Percentiles rank a stretch among this genome's conserved stretches.
These are phyloP conservation scores for Noctua comes DNA, from an alignment of 2,888 invertebrate species.

Conservation along the genomic window DNA sequence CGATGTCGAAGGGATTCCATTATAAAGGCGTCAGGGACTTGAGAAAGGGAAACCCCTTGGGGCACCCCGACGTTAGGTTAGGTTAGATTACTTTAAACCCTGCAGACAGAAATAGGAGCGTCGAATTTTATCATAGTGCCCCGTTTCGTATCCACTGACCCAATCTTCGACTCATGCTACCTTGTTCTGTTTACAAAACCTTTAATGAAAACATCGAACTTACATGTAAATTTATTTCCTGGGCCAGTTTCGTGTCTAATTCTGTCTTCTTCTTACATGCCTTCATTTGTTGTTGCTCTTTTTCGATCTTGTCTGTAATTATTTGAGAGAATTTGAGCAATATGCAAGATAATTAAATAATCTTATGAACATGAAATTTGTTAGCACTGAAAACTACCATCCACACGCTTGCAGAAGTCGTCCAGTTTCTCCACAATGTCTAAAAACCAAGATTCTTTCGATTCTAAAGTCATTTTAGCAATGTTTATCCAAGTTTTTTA, in stretches of 20 bases:
- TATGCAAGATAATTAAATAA: background rate
- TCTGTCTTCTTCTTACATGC: constrained; percentile 81
- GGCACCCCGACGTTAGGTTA: too few relatives aligned
- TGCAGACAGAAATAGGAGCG: too few relatives aligned
- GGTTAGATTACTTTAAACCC: too few relatives aligned
- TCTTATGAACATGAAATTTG: accelerated
- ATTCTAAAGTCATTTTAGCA: constrained; percentile 66
- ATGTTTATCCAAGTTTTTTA: background rate
- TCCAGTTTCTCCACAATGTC: constrained; percentile 73
- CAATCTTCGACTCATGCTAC: too few relatives aligned
- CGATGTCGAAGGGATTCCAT: too few relatives aligned
- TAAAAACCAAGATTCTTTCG: constrained; percentile 70
- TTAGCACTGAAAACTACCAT: constrained; percentile 70
- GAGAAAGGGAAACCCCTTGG: too few relatives aligned
- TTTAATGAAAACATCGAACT: constrained; percentile 56
- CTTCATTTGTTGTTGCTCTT: constrained; percentile 77
- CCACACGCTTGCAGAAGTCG: constrained; percentile 73
- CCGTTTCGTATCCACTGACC: too few relatives aligned
- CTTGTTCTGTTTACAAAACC: background rate
- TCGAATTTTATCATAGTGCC: too few relatives aligned
- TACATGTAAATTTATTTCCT: constrained; percentile 81
- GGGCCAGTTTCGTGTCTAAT: constrained; percentile 77
- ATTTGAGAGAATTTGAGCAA: constrained; percentile 7
- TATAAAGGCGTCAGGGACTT: too few relatives aligned
- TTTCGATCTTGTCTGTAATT: constrained; percentile 80